Percentiles rank a stretch among this genome's conserved stretches.
Evolutionary conservation across 2,797 vertebrate species (phyloP).

Genomic region (Centropyge bicolor): DNA sequence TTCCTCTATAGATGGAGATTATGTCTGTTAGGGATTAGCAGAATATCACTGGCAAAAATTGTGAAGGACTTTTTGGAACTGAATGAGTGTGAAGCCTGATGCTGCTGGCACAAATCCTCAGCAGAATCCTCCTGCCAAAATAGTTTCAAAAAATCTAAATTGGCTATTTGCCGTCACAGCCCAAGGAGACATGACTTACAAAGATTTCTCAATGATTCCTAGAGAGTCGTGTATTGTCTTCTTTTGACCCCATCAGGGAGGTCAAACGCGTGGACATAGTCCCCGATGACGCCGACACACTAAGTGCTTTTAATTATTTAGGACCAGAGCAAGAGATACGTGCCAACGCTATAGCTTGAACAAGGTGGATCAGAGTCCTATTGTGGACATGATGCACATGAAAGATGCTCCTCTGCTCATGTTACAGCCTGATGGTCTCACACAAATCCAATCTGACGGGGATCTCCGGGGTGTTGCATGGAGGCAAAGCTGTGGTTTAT

Average conservation of each 20-base stretch:
- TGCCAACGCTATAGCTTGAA: slow-evolving; percentile 55
- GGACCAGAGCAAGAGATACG: slow-evolving; percentile 54
- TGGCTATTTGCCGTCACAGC: slow-evolving; percentile 7
- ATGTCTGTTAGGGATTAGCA: slow-evolving; percentile 17
- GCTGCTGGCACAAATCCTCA: slow-evolving; percentile 15
- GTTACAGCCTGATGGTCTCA: slow-evolving; percentile 74
- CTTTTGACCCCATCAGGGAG: slow-evolving; percentile 58
- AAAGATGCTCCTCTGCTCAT: slow-evolving; percentile 63
- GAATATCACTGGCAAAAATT: slow-evolving; percentile 17
- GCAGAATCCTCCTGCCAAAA: slow-evolving; percentile 23
- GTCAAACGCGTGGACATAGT: slow-evolving; percentile 60
- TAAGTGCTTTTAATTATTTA: slow-evolving; percentile 83
- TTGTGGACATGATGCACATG: slow-evolving; percentile 63
- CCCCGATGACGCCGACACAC: slow-evolving; percentile 62
- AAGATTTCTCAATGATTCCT: slow-evolving; percentile 40
- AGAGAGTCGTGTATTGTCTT: slow-evolving; percentile 9
- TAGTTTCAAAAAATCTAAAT: not conserved
- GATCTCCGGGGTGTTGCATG: slow-evolving; percentile 66
- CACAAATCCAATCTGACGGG: slow-evolving; percentile 76
- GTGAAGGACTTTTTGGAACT: slow-evolving; percentile 25
- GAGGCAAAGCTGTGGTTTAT: slow-evolving; percentile 66
- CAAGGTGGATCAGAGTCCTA: slow-evolving; percentile 60
- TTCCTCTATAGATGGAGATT: not conserved
- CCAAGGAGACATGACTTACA: slow-evolving; percentile 1
- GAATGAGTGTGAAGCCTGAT: slow-evolving; percentile 4